Evolutionary conservation across 1,140 invertebrate genomes (phyloP).

Genomic region (Drosophila mojavensis): DNA sequence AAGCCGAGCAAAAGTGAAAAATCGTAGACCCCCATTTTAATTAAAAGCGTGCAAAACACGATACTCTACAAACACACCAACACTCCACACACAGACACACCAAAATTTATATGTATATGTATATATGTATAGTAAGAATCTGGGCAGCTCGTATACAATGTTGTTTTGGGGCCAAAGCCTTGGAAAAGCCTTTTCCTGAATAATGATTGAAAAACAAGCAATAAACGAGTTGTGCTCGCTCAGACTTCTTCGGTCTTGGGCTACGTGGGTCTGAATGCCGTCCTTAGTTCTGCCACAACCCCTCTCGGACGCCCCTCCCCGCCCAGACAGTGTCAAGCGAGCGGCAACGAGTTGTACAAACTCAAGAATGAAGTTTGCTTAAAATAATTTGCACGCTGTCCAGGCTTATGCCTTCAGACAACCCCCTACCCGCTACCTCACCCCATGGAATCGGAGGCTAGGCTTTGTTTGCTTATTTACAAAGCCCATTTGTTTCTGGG

Average conservation of each 20-base stretch:
- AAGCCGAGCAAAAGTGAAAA: slow-evolving; percentile 76
- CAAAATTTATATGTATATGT: neutral
- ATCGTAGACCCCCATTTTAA: slow-evolving; percentile 79
- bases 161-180: slow-evolving; percentile 71
- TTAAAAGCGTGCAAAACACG: slow-evolving; percentile 82
- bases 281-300: slow-evolving; percentile 3
- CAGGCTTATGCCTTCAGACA: slow-evolving; percentile 50
- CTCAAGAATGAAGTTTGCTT: slow-evolving; percentile 79
- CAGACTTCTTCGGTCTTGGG: slow-evolving; percentile 8
- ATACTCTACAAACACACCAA: slow-evolving; percentile 55
- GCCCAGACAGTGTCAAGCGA: slow-evolving; percentile 12
- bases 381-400: slow-evolving; percentile 80
- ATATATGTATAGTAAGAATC: slow-evolving; percentile 30
- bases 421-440: neutral
- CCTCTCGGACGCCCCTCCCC: neutral
- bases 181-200: slow-evolving; percentile 75
- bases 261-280: slow-evolving; percentile 3
- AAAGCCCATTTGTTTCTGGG: slow-evolving; percentile 73
- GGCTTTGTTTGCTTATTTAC: slow-evolving; percentile 77
- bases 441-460: slow-evolving; percentile 11
- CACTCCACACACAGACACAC: slow-evolving; percentile 13
- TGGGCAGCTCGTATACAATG: slow-evolving; percentile 62
- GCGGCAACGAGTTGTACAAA: slow-evolving; percentile 68
- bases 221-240: slow-evolving; percentile 36
- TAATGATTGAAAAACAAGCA: slow-evolving; percentile 81